Conservation (phyloP, 2,113 vertebrate genomes). For the Ellobius talpinus region DNA sequence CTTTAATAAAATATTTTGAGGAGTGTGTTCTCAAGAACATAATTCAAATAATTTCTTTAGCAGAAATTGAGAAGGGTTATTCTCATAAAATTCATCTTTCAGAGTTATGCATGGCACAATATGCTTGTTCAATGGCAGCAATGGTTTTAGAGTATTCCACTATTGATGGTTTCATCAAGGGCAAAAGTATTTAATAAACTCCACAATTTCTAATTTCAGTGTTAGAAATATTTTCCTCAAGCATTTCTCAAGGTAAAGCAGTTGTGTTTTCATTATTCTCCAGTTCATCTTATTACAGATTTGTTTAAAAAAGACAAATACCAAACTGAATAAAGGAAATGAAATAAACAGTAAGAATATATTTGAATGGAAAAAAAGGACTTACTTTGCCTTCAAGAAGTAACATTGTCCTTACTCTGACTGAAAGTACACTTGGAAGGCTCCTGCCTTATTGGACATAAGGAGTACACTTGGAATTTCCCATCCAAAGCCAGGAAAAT, state of each 20-base stretch:
- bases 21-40: neutral
- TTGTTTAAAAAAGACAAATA: slow-evolving; percentile 47
- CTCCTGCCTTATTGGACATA: neutral
- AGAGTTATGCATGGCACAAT: neutral
- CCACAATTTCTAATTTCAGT: slow-evolving; percentile 39
- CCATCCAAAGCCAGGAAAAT: neutral
- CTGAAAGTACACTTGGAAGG: neutral
- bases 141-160: slow-evolving; percentile 57
- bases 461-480: neutral
- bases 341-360: slow-evolving; percentile 75
- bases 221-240: slow-evolving; percentile 73
- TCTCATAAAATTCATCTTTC: slow-evolving; percentile 44
- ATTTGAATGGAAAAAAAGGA: slow-evolving; percentile 25
- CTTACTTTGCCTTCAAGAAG: neutral
- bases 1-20: neutral
- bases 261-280: slow-evolving; percentile 69
- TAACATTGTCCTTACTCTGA: neutral
- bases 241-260: slow-evolving; percentile 76
- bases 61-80: neutral
- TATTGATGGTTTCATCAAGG: slow-evolving; percentile 65
- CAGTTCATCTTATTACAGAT: slow-evolving; percentile 69
- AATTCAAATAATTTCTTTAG: slow-evolving; percentile 10
- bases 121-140: slow-evolving; percentile 39
- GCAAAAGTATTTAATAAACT: slow-evolving; percentile 74
- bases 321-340: slow-evolving; percentile 56